Conservation (phyloP, 2,888 invertebrate genomes). For the Cephus spinipes region DNA sequence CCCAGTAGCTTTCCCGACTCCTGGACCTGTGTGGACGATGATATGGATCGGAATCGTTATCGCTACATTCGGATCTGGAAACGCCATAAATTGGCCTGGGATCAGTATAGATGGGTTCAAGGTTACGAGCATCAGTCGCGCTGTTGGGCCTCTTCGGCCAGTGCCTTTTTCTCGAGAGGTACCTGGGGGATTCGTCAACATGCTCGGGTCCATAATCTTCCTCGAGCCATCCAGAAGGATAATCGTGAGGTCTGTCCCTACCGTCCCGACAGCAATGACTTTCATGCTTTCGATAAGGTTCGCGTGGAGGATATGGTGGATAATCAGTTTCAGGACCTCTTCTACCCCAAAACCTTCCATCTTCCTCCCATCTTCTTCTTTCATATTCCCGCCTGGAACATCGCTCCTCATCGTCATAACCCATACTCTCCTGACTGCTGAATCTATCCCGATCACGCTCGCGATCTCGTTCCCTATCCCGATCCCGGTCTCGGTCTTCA, state of each 20-base stretch:
- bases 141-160: conserved; percentile 64
- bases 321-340: conserved; percentile 68
- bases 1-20: conserved; percentile 63
- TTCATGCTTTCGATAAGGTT: conserved; percentile 50
- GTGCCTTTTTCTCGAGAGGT: conserved; percentile 53
- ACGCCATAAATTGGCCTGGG: conserved; percentile 56
- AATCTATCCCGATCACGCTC: conserved; percentile 65
- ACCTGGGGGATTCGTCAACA: conserved; percentile 58
- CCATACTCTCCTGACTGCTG: conserved; percentile 64
- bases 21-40: conserved; percentile 60
- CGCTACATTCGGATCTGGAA: conserved; percentile 64
- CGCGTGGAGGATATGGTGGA: conserved; percentile 63
- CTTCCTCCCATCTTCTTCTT: conserved; percentile 65
- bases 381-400: conserved; percentile 58
- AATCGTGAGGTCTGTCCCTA: conserved; percentile 52
- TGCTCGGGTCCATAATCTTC: conserved; percentile 59
- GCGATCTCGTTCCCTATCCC: conserved; percentile 48
- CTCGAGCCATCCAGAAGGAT: conserved; percentile 49
- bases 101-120: conserved; percentile 55
- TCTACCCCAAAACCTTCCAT: conserved; percentile 63
- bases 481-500: conserved; percentile 65
- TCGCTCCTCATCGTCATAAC: conserved; percentile 66
- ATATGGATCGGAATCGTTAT: conserved; percentile 60
- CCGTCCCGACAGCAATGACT: conserved; percentile 54
- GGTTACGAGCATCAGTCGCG: conserved; percentile 60